Conservation (phyloP, 1,140 invertebrate species). For the Coptotermes formosanus region DNA sequence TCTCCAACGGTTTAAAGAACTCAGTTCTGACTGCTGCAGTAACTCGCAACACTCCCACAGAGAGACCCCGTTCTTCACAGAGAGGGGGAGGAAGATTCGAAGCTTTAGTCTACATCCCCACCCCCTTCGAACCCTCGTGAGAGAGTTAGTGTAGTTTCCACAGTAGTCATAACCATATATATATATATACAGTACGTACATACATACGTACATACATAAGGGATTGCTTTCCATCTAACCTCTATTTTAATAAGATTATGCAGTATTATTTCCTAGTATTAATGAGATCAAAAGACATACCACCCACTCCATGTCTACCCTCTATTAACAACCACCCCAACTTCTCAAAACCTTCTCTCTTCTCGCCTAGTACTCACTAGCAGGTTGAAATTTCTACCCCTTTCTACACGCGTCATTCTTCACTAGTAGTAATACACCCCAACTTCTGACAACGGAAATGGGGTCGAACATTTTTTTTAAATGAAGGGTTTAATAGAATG, state of each 20-base stretch:
- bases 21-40: background rate
- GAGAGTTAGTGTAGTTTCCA: background rate
- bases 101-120: conserved; percentile 12
- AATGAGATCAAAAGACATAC: conserved; percentile 57
- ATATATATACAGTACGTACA: background rate
- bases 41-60: background rate
- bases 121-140: background rate
- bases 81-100: background rate
- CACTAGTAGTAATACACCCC: background rate
- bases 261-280: conserved; percentile 63
- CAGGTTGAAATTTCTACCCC: background rate
- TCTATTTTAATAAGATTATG: conserved; percentile 62
- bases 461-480: conserved; percentile 11
- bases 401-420: background rate
- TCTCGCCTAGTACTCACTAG: background rate
- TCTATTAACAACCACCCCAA: conserved; percentile 7
- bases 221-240: conserved; percentile 46
- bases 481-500: conserved; percentile 1
- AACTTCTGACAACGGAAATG: background rate
- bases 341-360: background rate
- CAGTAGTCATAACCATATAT: conserved; percentile 9
- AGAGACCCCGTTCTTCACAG: background rate
- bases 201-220: background rate
- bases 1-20: background rate
- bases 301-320: background rate